A percentile compares a stretch with the other conserved stretches of the same genome.
These are phyloP conservation scores for Thecocarcelia acutangulata DNA, from an alignment of 2,888 invertebrate species.

Conservation along the genomic window DNA sequence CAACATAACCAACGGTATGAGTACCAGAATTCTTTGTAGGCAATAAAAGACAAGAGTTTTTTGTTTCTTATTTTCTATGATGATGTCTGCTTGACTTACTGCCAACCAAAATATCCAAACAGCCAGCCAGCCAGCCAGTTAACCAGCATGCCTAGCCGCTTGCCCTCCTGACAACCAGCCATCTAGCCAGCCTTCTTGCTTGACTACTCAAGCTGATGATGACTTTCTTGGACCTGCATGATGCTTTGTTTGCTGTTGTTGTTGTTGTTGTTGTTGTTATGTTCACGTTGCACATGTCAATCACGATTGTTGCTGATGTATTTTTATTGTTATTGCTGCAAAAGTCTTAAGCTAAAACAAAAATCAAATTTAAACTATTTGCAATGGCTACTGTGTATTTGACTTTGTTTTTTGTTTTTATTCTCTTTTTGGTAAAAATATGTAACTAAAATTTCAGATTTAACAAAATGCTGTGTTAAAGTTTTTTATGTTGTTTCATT, in stretches of 20 bases:
- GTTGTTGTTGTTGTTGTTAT: constrained; percentile 45
- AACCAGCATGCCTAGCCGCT: neutral
- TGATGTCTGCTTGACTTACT: constrained; percentile 56
- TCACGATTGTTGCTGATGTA: constrained; percentile 70
- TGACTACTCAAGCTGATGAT: constrained; percentile 46
- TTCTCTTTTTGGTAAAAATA: constrained; percentile 2
- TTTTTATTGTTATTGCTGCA: constrained; percentile 71
- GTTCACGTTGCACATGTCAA: constrained; percentile 71
- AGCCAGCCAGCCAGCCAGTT: constrained; percentile 12
- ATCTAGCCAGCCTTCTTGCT: constrained; percentile 8
- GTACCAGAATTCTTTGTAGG: constrained; percentile 52
- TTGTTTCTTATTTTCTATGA: constrained; percentile 1
- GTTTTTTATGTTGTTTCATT: neutral
- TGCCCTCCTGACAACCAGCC: constrained; percentile 9
- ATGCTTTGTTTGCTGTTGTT: neutral
- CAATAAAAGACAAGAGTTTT: constrained; percentile 53
- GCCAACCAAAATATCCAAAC: constrained; percentile 13
- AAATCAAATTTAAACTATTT: constrained; percentile 54
- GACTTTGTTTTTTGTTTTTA: constrained; percentile 1
- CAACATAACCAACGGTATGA: constrained; percentile 19
- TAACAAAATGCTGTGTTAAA: constrained; percentile 4
- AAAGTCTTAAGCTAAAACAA: constrained; percentile 58
- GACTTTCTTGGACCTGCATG: constrained; percentile 42
- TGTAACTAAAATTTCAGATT: constrained; percentile 17
- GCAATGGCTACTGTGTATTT: constrained; percentile 48